These are phyloP conservation scores for Callimorpha dominula DNA, from an alignment of 2,888 invertebrate species.

Conservation along the genomic window DNA sequence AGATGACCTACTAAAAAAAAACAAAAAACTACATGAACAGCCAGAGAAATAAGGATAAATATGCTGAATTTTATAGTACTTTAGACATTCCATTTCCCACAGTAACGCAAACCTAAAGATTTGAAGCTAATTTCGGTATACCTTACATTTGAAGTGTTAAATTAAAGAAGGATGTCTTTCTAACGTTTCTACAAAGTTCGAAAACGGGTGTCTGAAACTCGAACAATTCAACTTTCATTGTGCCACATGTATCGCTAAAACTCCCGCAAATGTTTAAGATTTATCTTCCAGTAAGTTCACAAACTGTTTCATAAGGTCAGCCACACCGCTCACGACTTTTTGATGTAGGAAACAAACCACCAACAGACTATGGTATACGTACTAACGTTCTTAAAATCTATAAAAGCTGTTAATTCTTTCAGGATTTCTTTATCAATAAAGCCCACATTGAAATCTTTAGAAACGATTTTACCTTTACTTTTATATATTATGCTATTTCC, in stretches of 20 bases:
- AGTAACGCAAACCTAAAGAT: no score
- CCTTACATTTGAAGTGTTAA: not conserved
- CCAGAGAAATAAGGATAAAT: no score
- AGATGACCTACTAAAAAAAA: no score
- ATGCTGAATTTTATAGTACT: no score
- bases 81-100: no score
- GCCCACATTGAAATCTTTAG: not conserved
- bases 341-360: conserved; percentile 15
- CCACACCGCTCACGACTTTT: conserved; percentile 29
- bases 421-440: conserved; percentile 1
- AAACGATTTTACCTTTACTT: not conserved
- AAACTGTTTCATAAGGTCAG: conserved; percentile 27
- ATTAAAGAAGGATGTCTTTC: not conserved
- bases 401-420: conserved; percentile 5
- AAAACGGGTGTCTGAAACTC: not conserved
- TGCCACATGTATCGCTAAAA: conserved; percentile 1
- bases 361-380: conserved; percentile 8
- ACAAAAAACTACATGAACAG: no score
- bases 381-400: conserved; percentile 9
- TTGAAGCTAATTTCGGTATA: no score
- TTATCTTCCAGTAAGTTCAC: conserved; percentile 21
- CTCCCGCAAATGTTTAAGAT: conserved; percentile 11
- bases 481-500: not conserved
- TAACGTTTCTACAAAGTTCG: not conserved
- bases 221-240: conserved; percentile 4